Conservation (phyloP, 1,140 invertebrate genomes). For the Pemphigus obesinymphae region DNA sequence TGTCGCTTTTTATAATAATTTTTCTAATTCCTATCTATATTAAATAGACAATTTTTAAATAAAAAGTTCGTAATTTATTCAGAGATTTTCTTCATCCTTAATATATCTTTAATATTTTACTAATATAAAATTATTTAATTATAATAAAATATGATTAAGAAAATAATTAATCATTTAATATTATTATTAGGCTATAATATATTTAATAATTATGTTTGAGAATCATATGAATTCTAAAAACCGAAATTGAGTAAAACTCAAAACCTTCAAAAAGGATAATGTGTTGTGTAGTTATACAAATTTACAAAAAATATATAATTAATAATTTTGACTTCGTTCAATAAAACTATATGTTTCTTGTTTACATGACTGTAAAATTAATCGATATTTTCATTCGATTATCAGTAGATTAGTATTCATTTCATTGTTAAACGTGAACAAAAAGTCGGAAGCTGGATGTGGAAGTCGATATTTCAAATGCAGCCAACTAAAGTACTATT, state of each 20-base stretch:
- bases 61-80: no score
- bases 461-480: background rate
- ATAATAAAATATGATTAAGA: no score
- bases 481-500: background rate
- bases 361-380: background rate
- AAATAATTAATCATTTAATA: no score
- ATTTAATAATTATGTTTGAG: no score
- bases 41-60: no score
- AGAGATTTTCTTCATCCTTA: no score
- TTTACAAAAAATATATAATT: background rate
- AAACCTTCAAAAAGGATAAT: background rate
- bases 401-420: background rate
- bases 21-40: no score
- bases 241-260: background rate
- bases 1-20: no score
- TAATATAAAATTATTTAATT: no score
- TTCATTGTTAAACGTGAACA: background rate
- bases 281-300: background rate
- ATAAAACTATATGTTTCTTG: background rate
- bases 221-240: no score
- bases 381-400: background rate
- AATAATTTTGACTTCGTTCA: background rate
- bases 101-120: no score
- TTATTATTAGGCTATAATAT: no score
- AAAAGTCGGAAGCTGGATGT: background rate